Evolutionary conservation across 2,113 vertebrate species (phyloP).

Genomic region (Tonatia bakeri): DNA sequence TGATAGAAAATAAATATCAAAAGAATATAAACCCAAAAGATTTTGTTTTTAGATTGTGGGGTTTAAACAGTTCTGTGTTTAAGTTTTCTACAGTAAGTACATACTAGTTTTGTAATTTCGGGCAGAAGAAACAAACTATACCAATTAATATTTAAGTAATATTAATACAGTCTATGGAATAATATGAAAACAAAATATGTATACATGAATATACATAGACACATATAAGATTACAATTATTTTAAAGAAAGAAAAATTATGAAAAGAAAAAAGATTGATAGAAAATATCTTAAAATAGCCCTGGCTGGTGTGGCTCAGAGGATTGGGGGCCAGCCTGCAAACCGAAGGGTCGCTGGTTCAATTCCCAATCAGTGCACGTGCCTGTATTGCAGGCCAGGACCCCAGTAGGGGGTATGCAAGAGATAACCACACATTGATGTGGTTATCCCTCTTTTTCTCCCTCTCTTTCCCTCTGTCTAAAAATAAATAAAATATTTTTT

Average conservation of each 20-base stretch:
- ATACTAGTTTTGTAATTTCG: neutral
- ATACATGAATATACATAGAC: neutral
- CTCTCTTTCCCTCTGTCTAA: too few relatives aligned
- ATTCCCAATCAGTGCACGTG: too few relatives aligned
- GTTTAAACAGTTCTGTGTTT: neutral
- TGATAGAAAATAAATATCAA: neutral
- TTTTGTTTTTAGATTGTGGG: neutral
- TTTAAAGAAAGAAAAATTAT: conserved; percentile 11
- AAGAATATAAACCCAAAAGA: neutral
- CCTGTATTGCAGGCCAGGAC: too few relatives aligned
- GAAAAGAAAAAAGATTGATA: neutral
- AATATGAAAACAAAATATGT: neutral
- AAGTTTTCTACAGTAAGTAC: neutral
- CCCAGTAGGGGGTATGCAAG: too few relatives aligned
- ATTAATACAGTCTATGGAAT: neutral
- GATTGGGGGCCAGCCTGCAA: too few relatives aligned
- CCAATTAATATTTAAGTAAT: neutral
- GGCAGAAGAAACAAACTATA: neutral
- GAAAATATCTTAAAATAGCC: neutral
- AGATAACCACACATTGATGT: too few relatives aligned
- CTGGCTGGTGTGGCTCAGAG: too few relatives aligned
- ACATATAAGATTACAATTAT: neutral
- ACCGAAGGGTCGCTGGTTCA: too few relatives aligned
- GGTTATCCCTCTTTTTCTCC: too few relatives aligned
- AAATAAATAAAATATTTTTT: too few relatives aligned